Evolutionary conservation across 2,113 vertebrate species (phyloP), one percentile per base, ranked within the genome.

Genomic region (Echinops telfairi): DNA sequence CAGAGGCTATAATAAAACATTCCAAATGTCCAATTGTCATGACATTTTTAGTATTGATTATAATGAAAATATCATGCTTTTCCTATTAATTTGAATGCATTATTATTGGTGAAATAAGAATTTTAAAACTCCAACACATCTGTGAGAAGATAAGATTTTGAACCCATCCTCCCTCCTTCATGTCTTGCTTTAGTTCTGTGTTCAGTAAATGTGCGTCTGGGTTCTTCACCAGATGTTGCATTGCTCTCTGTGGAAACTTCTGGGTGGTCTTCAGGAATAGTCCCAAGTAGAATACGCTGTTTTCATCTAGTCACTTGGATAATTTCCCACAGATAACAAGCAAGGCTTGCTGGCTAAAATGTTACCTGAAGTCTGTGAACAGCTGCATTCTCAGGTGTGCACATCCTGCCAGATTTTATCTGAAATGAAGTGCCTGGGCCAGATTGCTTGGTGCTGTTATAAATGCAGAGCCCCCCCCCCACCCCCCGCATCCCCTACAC

Each of bases 231-330:
- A 93, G 90, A 89, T 94, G 96, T 81, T 70, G 38, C 0, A 16
- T 14, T 20, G 70, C 40, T 92, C 73, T 77, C 76, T 60, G 71
- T 19, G 88, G 57, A 81, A 92, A 83, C 92, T 94, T 68, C 95
- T 88, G 95, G 95, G 94, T 96, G 95, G 95, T 91, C 92, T 20
- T 60, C 71, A 36, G 83, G 77, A 82, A n/a, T 0, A 27, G 36
- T 53, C 80, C 17, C 36, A 19, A 77, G 64, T n/a, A 7, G 57
- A 71, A 27, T 33, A 5, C 73, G 23, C 31, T 33, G 53, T 62
- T 90, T 53, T 36, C 27, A 83, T 73, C 40, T 29, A 12, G 57
- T 23, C 16, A 0, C 29, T 40, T 47, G 86, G 86, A 73, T 60
- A 20, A 17, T 58, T 79, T 89, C 57, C 29, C 57, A 31, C 47